A percentile compares a stretch with the other conserved stretches of the same genome.
Evolutionary conservation across 2,888 invertebrate genomes (phyloP).

Genomic region (Steromphala cineraria): DNA sequence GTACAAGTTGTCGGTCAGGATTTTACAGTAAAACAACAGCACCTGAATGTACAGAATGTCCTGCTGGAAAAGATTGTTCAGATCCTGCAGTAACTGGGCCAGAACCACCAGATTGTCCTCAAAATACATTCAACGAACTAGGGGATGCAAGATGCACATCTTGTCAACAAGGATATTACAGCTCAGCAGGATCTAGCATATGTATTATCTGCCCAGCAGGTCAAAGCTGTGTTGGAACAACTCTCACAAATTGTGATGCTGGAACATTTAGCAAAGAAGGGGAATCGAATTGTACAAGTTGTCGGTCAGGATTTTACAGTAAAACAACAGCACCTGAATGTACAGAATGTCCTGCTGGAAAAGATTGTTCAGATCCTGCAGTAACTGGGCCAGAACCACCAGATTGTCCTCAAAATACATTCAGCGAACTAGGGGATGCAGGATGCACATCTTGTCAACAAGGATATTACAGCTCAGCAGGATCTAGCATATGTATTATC

Average conservation of each 20-base stretch:
- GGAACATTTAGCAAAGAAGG: constrained; percentile 46
- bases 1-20: constrained; percentile 51
- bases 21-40: constrained; percentile 52
- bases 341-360: constrained; percentile 47
- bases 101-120: constrained; percentile 50
- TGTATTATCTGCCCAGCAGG: constrained; percentile 61
- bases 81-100: constrained; percentile 36
- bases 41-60: constrained; percentile 57
- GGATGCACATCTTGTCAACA: constrained; percentile 47
- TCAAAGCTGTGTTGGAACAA: constrained; percentile 40
- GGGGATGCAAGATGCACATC: constrained; percentile 35
- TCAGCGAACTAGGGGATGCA: constrained; percentile 41
- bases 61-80: constrained; percentile 54
- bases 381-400: constrained; percentile 52
- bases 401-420: constrained; percentile 40
- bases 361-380: constrained; percentile 33
- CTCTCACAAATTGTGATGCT: constrained; percentile 37
- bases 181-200: constrained; percentile 38
- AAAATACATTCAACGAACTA: constrained; percentile 55
- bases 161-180: constrained; percentile 50
- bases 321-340: constrained; percentile 35
- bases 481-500: constrained; percentile 37
- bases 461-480: constrained; percentile 48
- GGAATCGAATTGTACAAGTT: constrained; percentile 37
- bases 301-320: constrained; percentile 48